phyloP scores from a whole-genome alignment of 2,113 vertebrate genomes.

The Rhegmatorhina hoffmannsi region DNA sequence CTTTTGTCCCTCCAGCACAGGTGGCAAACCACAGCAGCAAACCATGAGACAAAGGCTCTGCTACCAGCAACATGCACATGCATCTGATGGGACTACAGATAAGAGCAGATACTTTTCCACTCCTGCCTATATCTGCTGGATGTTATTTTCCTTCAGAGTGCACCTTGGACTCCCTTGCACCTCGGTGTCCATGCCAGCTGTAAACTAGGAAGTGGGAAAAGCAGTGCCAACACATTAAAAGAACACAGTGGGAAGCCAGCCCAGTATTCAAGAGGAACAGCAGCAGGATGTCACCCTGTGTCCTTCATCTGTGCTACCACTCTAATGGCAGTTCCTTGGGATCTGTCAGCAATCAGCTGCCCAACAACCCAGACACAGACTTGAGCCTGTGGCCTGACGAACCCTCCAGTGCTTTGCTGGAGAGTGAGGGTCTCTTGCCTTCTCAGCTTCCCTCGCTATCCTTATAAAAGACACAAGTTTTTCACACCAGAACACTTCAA shows the following conservation, averaged over 20 bases:
- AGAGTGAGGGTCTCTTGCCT: background rate
- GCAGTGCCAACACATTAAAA: background rate
- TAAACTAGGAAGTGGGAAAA: background rate
- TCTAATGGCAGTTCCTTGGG: background rate
- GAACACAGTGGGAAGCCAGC: background rate
- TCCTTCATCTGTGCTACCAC: background rate
- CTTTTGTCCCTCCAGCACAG: too few species aligned
- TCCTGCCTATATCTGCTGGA: background rate
- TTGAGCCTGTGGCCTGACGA: background rate
- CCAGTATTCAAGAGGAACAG: background rate
- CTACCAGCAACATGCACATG: background rate
- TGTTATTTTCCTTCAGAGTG: background rate
- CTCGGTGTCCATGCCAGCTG: background rate
- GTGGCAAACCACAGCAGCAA: background rate
- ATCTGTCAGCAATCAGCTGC: background rate
- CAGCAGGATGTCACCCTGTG: background rate
- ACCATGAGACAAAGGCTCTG: background rate
- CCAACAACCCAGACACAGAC: background rate
- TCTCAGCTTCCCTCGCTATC: rapidly evolving
- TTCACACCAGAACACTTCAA: background rate
- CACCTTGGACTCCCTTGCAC: background rate
- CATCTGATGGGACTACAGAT: background rate
- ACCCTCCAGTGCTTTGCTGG: rapidly evolving
- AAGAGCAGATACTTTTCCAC: background rate
- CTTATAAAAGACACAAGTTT: background rate